Evolutionary conservation across 2,797 vertebrate species (phyloP).

Genomic region (Brachyrhaphis roseni): DNA sequence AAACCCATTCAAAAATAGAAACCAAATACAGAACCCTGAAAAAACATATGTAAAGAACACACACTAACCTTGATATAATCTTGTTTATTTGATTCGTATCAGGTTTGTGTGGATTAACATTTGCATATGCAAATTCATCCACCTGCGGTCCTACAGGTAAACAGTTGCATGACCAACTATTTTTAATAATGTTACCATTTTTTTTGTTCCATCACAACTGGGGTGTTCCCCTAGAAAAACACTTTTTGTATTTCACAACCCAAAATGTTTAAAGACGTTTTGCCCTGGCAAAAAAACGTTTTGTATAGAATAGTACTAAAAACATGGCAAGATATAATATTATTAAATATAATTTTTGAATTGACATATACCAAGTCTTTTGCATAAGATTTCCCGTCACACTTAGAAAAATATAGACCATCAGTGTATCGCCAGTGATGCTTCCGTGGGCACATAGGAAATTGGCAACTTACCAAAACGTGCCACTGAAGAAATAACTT

Average conservation of each 20-base stretch:
- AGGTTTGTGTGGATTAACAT: background rate
- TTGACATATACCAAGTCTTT: background rate
- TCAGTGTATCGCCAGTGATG: background rate
- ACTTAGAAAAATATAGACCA: background rate
- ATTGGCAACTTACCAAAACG: background rate
- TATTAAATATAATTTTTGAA: background rate
- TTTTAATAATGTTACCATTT: background rate
- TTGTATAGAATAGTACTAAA: background rate
- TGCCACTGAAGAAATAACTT: background rate
- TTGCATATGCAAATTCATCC: slow-evolving; percentile 10
- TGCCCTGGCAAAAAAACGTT: background rate
- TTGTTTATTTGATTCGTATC: background rate
- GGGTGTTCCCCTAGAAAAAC: no score
- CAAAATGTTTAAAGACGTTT: no score
- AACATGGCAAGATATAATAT: background rate
- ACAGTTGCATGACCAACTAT: background rate
- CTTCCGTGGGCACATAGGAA: background rate
- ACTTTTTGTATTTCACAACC: no score
- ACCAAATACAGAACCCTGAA: background rate
- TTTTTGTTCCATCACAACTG: background rate
- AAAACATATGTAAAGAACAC: background rate
- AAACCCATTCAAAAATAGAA: background rate
- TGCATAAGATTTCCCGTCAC: background rate
- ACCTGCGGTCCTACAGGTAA: background rate
- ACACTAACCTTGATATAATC: background rate